These are phyloP conservation scores for Silurus lanzhouensis DNA, from an alignment of 2,797 vertebrate genomes.

Conservation along the genomic window DNA sequence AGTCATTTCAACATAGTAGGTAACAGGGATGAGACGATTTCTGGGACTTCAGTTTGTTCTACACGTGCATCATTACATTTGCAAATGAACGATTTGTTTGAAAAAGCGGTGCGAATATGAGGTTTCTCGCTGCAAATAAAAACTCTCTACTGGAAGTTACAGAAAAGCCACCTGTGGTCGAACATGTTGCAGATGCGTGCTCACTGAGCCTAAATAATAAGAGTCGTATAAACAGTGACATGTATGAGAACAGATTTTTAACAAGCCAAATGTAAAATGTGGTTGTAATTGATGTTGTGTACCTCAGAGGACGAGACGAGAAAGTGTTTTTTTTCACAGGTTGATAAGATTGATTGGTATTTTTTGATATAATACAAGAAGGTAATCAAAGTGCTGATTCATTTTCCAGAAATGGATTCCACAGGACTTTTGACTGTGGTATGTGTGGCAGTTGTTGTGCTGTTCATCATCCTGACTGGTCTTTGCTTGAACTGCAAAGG, in stretches of 20 bases:
- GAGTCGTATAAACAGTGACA: neutral
- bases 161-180: neutral
- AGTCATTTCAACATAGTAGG: neutral
- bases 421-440: constrained; percentile 48
- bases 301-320: neutral
- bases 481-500: constrained; percentile 68
- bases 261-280: neutral
- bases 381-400: neutral
- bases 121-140: constrained; percentile 2
- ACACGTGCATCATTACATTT: neutral
- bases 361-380: neutral
- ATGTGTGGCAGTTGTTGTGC: constrained; percentile 52
- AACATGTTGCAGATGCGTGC: neutral
- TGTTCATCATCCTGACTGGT: constrained; percentile 58
- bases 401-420: constrained; percentile 61
- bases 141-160: neutral
- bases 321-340: neutral
- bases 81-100: neutral
- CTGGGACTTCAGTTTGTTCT: neutral
- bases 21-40: neutral
- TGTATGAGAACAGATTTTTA: neutral
- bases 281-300: too few species aligned
- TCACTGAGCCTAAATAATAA: neutral
- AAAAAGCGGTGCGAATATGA: neutral
- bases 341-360: neutral